A percentile compares a stretch with the other conserved stretches of the same genome.
Evolutionary conservation across 1,140 invertebrate genomes (phyloP).

Genomic region (Heliothis subflexa): DNA sequence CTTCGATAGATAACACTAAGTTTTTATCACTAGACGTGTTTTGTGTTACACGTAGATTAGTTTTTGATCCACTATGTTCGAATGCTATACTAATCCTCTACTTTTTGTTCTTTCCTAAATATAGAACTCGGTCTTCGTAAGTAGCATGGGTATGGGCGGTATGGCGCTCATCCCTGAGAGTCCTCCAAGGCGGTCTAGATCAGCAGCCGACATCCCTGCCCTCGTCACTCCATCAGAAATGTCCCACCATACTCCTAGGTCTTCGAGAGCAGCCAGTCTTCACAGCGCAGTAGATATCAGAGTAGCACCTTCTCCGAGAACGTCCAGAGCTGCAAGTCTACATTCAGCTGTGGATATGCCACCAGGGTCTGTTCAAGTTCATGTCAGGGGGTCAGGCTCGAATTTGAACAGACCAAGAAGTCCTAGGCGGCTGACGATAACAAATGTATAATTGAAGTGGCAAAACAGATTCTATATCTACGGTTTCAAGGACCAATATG

Average conservation of each 20-base stretch:
- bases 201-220: conserved; percentile 93
- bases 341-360: conserved; percentile 77
- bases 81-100: neutral
- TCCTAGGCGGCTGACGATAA: conserved; percentile 77
- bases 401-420: conserved; percentile 76
- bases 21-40: neutral
- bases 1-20: neutral
- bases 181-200: conserved; percentile 90
- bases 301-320: conserved; percentile 73
- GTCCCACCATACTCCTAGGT: conserved; percentile 66
- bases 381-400: conserved; percentile 71
- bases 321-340: conserved; percentile 75
- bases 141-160: conserved; percentile 88
- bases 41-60: conserved; percentile 1
- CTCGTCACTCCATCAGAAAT: conserved; percentile 87
- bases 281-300: conserved; percentile 78
- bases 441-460: conserved; percentile 70
- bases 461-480: conserved; percentile 14
- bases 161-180: conserved; percentile 87
- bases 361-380: conserved; percentile 74
- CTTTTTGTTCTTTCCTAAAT: conserved; percentile 29
- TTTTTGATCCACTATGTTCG: neutral
- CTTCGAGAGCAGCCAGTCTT: conserved; percentile 76
- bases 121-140: conserved; percentile 95
- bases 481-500: conserved; percentile 57